A percentile compares a stretch with the other conserved stretches of the same genome.
Evolutionary conservation across 1,140 invertebrate genomes (phyloP).

Genomic region (Chymomyza costata): DNA sequence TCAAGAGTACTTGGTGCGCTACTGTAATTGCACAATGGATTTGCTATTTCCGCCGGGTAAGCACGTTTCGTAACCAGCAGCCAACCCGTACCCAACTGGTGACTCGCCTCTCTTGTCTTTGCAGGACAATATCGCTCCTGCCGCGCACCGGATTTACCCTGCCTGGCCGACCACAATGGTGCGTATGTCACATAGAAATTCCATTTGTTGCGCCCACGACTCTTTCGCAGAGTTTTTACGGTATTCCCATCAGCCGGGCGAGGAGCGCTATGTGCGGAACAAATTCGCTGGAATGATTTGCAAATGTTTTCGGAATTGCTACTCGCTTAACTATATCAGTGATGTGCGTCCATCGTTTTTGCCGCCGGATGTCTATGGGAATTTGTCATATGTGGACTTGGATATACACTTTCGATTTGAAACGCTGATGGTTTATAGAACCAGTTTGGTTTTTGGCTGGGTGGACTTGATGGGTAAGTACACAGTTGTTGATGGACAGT

Average conservation of each 20-base stretch:
- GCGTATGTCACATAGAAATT: slow-evolving; percentile 14
- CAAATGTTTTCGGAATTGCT: slow-evolving; percentile 69
- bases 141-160: slow-evolving; percentile 52
- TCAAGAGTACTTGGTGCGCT: slow-evolving; percentile 65
- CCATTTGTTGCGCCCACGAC: slow-evolving; percentile 1
- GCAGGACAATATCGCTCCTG: slow-evolving; percentile 58
- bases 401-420: slow-evolving; percentile 67
- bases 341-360: slow-evolving; percentile 66
- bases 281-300: slow-evolving; percentile 60
- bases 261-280: slow-evolving; percentile 51
- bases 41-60: slow-evolving; percentile 72
- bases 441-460: slow-evolving; percentile 67
- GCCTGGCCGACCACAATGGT: slow-evolving; percentile 64
- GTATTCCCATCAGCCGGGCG: slow-evolving; percentile 52
- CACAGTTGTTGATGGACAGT: too few species aligned
- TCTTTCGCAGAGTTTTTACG: slow-evolving; percentile 32
- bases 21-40: slow-evolving; percentile 72
- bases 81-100: neutral
- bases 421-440: slow-evolving; percentile 66
- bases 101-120: slow-evolving; percentile 3
- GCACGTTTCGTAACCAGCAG: slow-evolving; percentile 26
- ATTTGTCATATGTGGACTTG: slow-evolving; percentile 60
- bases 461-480: slow-evolving; percentile 68
- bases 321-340: slow-evolving; percentile 61
- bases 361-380: slow-evolving; percentile 46